A percentile compares a stretch with the other conserved stretches of the same genome.
Evolutionary conservation across 2,888 invertebrate species (phyloP).

Genomic region (Leptopilina drosophilae): DNA sequence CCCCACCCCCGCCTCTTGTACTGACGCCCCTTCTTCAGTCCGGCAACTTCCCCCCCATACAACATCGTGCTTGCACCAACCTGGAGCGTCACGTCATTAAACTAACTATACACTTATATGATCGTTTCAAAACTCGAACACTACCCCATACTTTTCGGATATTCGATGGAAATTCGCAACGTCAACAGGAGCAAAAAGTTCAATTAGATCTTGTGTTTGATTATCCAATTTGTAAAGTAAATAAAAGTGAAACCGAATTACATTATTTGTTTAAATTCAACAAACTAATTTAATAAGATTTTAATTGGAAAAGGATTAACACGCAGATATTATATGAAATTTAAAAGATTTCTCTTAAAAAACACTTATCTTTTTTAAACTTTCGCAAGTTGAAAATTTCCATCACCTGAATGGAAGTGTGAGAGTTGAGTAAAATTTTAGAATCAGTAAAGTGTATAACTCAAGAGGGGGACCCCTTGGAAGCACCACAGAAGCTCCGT

Average conservation of each 20-base stretch:
- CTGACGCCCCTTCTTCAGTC: constrained; percentile 49
- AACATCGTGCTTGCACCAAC: constrained; percentile 68
- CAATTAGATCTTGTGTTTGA: too few relatives aligned
- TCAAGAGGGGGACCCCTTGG: constrained; percentile 59
- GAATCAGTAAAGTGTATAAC: constrained; percentile 73
- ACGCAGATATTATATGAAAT: too few relatives aligned
- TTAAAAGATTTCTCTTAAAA: too few relatives aligned
- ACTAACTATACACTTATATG: background rate
- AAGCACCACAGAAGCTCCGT: constrained; percentile 68
- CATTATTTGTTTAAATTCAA: too few relatives aligned
- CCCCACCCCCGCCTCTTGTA: constrained; percentile 42
- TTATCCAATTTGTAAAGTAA: too few relatives aligned
- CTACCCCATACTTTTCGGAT: too few relatives aligned
- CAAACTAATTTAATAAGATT: too few relatives aligned
- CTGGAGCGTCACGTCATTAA: constrained; percentile 52
- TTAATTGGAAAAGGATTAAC: too few relatives aligned
- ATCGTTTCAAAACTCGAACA: too few relatives aligned
- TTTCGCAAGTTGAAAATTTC: background rate
- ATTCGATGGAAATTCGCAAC: too few relatives aligned
- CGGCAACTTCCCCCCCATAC: constrained; percentile 54
- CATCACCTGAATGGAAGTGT: constrained; percentile 6
- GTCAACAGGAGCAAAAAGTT: too few relatives aligned
- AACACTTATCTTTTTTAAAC: background rate
- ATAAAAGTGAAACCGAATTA: too few relatives aligned
- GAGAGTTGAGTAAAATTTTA: constrained; percentile 65